These are phyloP conservation scores for Diuraphis noxia DNA, from an alignment of 1,140 invertebrate genomes.

Conservation along the genomic window DNA sequence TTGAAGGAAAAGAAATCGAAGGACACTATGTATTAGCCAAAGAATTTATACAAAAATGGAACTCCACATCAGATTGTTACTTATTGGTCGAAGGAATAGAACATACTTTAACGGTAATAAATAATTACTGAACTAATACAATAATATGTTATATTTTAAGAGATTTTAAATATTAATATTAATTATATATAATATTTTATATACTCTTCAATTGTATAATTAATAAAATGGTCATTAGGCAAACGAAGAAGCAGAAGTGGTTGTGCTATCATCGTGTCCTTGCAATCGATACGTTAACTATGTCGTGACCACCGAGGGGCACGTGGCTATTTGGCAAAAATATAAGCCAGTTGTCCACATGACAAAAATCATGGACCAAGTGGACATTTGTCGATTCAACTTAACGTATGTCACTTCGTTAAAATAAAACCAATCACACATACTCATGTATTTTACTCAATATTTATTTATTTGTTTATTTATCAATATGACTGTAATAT, in stretches of 20 bases:
- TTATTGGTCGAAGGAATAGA: conserved; percentile 68
- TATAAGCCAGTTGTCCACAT: conserved; percentile 55
- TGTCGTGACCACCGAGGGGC: conserved; percentile 66
- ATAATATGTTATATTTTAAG: neutral
- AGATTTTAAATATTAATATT: neutral
- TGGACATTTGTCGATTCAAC: conserved; percentile 66
- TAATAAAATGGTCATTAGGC: conserved; percentile 60
- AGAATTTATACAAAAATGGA: conserved; percentile 68
- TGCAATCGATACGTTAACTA: conserved; percentile 66
- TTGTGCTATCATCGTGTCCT: conserved; percentile 68
- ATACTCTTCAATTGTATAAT: neutral
- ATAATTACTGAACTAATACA: neutral
- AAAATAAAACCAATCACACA: neutral
- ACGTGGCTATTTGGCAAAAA: conserved; percentile 65
- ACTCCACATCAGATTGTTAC: conserved; percentile 69
- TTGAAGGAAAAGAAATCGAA: conserved; percentile 70
- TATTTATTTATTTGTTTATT: too few relatives aligned
- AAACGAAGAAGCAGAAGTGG: conserved; percentile 65
- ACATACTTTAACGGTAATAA: conserved; percentile 65
- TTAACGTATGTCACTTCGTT: conserved; percentile 64
- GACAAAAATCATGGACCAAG: conserved; percentile 58
- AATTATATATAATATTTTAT: neutral
- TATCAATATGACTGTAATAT: conserved; percentile 56
- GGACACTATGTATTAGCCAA: conserved; percentile 70
- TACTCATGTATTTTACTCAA: neutral